Evolutionary conservation across 2,888 invertebrate genomes (phyloP), one percentile per base, ranked within the genome.

Genomic region (Cerastis leucographa): DNA sequence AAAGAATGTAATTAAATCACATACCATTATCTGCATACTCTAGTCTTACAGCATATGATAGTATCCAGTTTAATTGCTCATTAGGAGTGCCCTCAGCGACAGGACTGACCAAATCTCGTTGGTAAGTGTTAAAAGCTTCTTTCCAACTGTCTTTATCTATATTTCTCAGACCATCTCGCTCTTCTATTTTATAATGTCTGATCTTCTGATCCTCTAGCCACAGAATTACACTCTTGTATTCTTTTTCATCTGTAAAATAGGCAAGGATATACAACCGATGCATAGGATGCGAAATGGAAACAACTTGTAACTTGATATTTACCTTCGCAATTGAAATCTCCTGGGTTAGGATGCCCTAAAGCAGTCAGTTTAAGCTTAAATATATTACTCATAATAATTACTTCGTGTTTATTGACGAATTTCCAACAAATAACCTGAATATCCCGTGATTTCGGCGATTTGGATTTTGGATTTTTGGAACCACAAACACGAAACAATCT

Each of bases 141-240:
- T 97, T 96, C 99, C 99, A 99, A 70, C 97, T 94, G 19, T 97
- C 97, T 54, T 97, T 96, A 7, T 97, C 97, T 3, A 98, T 97
- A 85, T 98, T 97, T 64, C 98, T 97, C n/a, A 99, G 93, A 0
- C 96, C 97, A 84, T 97, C 97, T 19, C 99, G 97, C 83, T 98
- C 98, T 91, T 99, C 98, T 76, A 98, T 98, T 91, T 98, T 98
- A 88, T 99, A 99, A 86, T 98, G 98, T 19, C 99, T 97, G 85
- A 99, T 99, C 95, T 99, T 99, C 93, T 99, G 99, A 91, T 99
- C 98, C 94, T 99, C 99, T 74, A 99, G 93, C 99, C 99, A 99
- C 1, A 98, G 94, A 40, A 99, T 97, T 42, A 99, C 97, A 90
- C 98, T 98, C 70, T 98, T 97, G 91, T 98, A 98, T 89, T 98